Conservation (phyloP, 2,797 vertebrate species). For the Pagetopsis macropterus region DNA sequence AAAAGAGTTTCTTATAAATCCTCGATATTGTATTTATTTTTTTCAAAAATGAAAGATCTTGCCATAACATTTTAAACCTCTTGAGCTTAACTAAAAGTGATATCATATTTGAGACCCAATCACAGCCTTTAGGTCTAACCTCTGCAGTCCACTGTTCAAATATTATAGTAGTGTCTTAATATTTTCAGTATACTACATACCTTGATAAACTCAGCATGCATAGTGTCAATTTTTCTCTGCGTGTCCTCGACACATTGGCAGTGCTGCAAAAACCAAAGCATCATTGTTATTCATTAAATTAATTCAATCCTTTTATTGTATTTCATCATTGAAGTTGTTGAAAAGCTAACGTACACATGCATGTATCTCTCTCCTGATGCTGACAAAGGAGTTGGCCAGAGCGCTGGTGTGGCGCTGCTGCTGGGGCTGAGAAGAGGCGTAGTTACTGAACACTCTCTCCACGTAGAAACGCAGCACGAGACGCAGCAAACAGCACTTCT, state of each 20-base stretch:
- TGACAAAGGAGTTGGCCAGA: constrained; percentile 85
- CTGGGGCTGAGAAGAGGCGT: constrained; percentile 59
- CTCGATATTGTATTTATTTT: no score
- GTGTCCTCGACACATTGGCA: constrained; percentile 80
- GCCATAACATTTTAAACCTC: no score
- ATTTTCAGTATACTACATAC: constrained; percentile 49
- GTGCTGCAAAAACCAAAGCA: constrained; percentile 56
- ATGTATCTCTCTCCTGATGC: constrained; percentile 77
- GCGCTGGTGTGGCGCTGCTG: constrained; percentile 78
- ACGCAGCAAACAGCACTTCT: constrained; percentile 84
- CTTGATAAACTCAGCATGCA: constrained; percentile 74
- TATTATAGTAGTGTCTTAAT: not conserved
- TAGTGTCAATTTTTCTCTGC: constrained; percentile 63
- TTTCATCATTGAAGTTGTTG: constrained; percentile 4
- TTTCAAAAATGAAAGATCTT: no score
- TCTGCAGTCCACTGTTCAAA: constrained; percentile 1
- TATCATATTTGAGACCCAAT: not conserved
- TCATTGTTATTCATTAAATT: not conserved
- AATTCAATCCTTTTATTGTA: not conserved
- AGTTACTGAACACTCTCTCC: constrained; percentile 82
- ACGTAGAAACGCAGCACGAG: constrained; percentile 84
- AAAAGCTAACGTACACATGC: constrained; percentile 79
- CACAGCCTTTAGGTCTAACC: no score
- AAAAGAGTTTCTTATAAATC: no score
- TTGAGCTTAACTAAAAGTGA: not conserved